Base-by-base conservation (phyloP, 2,797 vertebrate species). In the Agapornis canus region DNA sequence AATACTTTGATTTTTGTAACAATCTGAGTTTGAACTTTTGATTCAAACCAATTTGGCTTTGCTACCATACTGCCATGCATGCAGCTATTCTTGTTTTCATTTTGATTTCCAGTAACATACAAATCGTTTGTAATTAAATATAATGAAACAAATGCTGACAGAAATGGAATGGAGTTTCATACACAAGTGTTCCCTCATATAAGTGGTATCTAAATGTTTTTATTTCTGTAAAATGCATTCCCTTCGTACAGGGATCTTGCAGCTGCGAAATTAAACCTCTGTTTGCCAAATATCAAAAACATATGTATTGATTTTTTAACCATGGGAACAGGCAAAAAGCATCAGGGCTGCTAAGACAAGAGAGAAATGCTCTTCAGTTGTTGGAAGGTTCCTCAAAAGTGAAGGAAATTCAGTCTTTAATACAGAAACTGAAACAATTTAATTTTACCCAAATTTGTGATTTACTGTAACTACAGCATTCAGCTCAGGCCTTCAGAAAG, bases 261-360 rank as follows among this genome's bases (percentile, higher is more conserved):
- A 98, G 98, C 97, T 98, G 96, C 96, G 96, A 98, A 97, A 98
- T 97, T 96, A 97, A 98, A 98, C 91, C 93, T 96, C 84, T 90
- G 78, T 96, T 97, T 97, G 92, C 94, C 95, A 97, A 97, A 97
- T 97, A 98, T 97, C 91, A 97, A 97, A 98, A 98, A 80, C 96
- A 97, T 90, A 97, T 97, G 97, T 97, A 98, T 97, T 95, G 97
- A 97, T 97, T 98, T 97, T 96, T 94, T 59, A 97, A 97, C 84
- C 57, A 76, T 96, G 92, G 91, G 95, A 98, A 96, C 70, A 92
- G 95, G 93, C 95, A 95, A 94, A 82, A 96, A 97, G 82, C 81
- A 71, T 87, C 64, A 88, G 68, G 73, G 80, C 61, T 95, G 92
- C 94, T 97, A 97, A 96, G 92, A 93, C 54, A 60, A 86, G 75